Percentiles rank a stretch among this genome's conserved stretches.
These are phyloP conservation scores for Cryptops parisi DNA, from an alignment of 2,888 invertebrate species.

Conservation along the genomic window DNA sequence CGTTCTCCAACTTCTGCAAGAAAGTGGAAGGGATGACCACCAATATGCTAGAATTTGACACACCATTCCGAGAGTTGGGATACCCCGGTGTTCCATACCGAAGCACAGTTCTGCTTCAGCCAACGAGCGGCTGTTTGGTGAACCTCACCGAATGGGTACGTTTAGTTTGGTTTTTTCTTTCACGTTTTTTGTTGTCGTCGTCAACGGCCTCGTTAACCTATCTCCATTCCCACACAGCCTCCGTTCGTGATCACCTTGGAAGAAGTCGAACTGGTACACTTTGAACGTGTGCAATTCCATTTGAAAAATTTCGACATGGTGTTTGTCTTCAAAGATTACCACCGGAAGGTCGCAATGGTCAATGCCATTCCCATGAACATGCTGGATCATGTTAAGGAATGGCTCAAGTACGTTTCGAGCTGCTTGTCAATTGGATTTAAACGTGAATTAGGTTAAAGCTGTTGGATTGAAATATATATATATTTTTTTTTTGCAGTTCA, in stretches of 20 bases:
- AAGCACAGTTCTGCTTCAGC: slow-evolving; percentile 88
- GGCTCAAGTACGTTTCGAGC: slow-evolving; percentile 92
- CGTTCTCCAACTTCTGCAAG: slow-evolving; percentile 97
- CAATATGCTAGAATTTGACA: slow-evolving; percentile 95
- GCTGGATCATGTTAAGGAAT: slow-evolving; percentile 98
- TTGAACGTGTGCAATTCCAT: slow-evolving; percentile 97
- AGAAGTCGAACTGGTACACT: slow-evolving; percentile 95
- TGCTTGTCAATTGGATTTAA: too few relatives aligned
- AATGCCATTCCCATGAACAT: slow-evolving; percentile 99
- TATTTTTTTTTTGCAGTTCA: slow-evolving; percentile 46
- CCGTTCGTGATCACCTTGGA: slow-evolving; percentile 97
- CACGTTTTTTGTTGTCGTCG: too few relatives aligned
- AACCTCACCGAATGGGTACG: slow-evolving; percentile 87
- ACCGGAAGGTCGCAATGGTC: slow-evolving; percentile 84
- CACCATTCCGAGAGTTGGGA: slow-evolving; percentile 94
- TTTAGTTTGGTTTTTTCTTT: too few relatives aligned
- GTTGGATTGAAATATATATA: too few relatives aligned
- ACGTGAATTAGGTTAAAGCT: too few relatives aligned
- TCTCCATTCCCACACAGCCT: slow-evolving; percentile 47
- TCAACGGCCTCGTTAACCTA: too few relatives aligned
- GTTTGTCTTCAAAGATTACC: slow-evolving; percentile 97
- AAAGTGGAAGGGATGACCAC: slow-evolving; percentile 91
- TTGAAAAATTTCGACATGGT: slow-evolving; percentile 99
- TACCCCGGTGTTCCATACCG: slow-evolving; percentile 96
- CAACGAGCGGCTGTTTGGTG: slow-evolving; percentile 94